These are phyloP conservation scores for Corythornis leucogaster DNA, from an alignment of 2,797 vertebrate genomes.

Conservation along the genomic window DNA sequence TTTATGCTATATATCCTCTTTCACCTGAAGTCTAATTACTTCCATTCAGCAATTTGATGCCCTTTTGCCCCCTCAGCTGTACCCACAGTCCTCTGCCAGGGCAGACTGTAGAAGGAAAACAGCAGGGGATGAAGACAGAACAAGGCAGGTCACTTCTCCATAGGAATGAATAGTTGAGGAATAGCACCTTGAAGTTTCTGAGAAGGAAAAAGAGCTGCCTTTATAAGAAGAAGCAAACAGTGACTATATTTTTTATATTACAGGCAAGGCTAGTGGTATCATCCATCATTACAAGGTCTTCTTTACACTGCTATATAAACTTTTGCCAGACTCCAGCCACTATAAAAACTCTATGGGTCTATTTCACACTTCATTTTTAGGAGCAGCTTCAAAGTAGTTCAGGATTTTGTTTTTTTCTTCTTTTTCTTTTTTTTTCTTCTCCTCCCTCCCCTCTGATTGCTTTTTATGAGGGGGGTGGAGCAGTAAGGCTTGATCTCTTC, in stretches of 20 bases:
- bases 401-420: neutral
- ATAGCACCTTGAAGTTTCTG: neutral
- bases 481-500: neutral
- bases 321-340: neutral
- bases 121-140: neutral
- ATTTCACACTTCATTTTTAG: neutral
- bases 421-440: neutral
- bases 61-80: neutral
- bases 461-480: rapidly evolving
- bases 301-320: neutral
- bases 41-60: neutral
- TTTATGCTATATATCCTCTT: neutral
- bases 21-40: neutral
- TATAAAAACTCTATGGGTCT: neutral
- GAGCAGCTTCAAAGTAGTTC: neutral
- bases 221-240: neutral
- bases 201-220: neutral
- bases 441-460: no score
- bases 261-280: neutral
- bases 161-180: neutral
- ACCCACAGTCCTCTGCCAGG: neutral
- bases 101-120: neutral
- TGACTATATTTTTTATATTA: neutral
- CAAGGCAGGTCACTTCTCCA: neutral
- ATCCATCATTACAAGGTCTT: neutral